A percentile compares a stretch with the other conserved stretches of the same genome.
phyloP scores from a whole-genome alignment of 1,140 invertebrate species.

The Drosophila murphyi region DNA sequence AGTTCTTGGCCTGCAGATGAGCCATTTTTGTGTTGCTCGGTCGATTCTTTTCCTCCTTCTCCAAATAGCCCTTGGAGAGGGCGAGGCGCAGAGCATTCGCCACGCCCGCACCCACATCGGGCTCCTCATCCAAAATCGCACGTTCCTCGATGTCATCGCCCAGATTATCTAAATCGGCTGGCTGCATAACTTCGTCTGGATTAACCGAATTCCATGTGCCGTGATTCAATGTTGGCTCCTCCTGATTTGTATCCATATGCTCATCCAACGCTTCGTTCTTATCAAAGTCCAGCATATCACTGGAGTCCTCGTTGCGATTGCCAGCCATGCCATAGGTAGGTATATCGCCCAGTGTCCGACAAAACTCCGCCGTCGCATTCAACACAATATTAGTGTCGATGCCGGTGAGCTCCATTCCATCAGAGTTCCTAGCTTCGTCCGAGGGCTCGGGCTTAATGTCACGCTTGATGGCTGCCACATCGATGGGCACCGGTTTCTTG shows the following conservation, averaged over 20 bases:
- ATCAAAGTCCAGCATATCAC: slow-evolving; percentile 89
- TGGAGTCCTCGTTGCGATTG: slow-evolving; percentile 93
- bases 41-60: slow-evolving; percentile 91
- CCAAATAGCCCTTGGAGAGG: slow-evolving; percentile 97
- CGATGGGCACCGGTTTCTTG: slow-evolving; percentile 80
- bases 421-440: slow-evolving; percentile 57
- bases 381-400: slow-evolving; percentile 89
- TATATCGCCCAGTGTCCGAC: slow-evolving; percentile 97
- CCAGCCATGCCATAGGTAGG: slow-evolving; percentile 95
- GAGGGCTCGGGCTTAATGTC: slow-evolving; percentile 85
- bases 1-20: slow-evolving; percentile 93
- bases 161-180: slow-evolving; percentile 75
- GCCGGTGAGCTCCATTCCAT: slow-evolving; percentile 32
- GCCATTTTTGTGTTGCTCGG: slow-evolving; percentile 90
- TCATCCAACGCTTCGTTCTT: slow-evolving; percentile 64
- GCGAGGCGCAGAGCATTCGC: slow-evolving; percentile 96
- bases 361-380: slow-evolving; percentile 98
- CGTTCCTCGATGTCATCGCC: slow-evolving; percentile 86
- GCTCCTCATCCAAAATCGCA: slow-evolving; percentile 96
- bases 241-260: slow-evolving; percentile 52
- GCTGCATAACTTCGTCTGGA: slow-evolving; percentile 83
- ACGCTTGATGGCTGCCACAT: slow-evolving; percentile 83
- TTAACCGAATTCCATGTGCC: slow-evolving; percentile 85
- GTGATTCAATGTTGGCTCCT: slow-evolving; percentile 63
- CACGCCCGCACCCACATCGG: slow-evolving; percentile 95